Percentiles rank a stretch among this genome's conserved stretches.
Evolutionary conservation across 2,797 vertebrate genomes (phyloP).

Genomic region (Chiroxiphia lanceolata): DNA sequence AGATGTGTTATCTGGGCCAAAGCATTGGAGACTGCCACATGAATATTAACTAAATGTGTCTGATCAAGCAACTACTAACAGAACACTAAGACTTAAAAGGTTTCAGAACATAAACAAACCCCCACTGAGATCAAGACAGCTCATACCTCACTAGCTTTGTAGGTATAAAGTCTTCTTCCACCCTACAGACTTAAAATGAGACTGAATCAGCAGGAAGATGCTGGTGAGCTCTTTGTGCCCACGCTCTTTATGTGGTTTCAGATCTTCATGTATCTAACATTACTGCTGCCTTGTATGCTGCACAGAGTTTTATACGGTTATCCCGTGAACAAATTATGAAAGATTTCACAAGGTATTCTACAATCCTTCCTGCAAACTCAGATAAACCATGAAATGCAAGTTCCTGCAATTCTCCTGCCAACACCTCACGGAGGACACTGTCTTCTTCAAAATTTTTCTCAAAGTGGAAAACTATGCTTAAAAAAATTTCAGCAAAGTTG

Average conservation of each 20-base stretch:
- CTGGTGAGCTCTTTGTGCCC: background rate
- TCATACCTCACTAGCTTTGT: background rate
- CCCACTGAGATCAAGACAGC: background rate
- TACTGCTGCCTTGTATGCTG: background rate
- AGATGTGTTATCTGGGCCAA: background rate
- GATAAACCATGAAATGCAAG: background rate
- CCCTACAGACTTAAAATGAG: background rate
- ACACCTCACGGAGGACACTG: background rate
- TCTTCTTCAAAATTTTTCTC: background rate
- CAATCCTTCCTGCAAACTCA: background rate
- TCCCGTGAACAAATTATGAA: background rate
- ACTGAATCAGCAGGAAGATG: background rate
- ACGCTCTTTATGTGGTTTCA: background rate
- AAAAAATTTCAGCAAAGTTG: background rate
- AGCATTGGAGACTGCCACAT: background rate
- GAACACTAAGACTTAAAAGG: slow-evolving; percentile 17
- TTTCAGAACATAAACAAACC: slow-evolving; percentile 21
- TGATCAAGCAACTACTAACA: background rate
- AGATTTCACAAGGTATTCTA: background rate
- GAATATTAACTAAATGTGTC: background rate
- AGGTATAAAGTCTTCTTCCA: background rate
- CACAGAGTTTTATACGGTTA: background rate
- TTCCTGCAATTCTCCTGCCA: background rate
- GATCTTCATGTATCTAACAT: background rate
- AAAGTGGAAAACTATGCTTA: background rate